Evolutionary conservation across 2,888 invertebrate genomes (phyloP), one percentile per base, ranked within the genome.

Genomic region (Heliothis peltigera): DNA sequence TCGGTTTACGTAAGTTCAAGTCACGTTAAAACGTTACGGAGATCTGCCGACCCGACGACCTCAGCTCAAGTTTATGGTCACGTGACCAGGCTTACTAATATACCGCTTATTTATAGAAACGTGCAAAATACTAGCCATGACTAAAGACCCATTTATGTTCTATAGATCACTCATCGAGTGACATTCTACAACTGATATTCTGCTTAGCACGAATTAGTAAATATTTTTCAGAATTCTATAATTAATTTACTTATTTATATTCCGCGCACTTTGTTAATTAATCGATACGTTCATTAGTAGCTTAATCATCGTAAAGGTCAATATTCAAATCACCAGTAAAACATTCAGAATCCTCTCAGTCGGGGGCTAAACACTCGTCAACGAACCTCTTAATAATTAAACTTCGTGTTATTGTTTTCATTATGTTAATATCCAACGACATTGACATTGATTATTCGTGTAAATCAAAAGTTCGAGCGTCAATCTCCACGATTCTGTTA

Each of bases 401-500:
- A 21, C 48, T 25, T 15, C 52, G 22, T 52, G 69, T 66, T 74
- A 70, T 71, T 71, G 68, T 74, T 46, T 57, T 71, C 39, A 71
- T 69, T 68, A 70, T 74, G 65, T 49, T 63, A 62, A 69, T 75
- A 28, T 35, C 46, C 19, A 28, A 52, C 49, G 81, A 59, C 72
- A 79, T 81, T 81, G 79, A 79, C 79, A 79, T 73, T 79, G 81
- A 64, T 73, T 25, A 52, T 65, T 62, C 22, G 57, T 63, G 44
- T 79, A 69, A 73, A 79, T 79, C 68, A 70, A 82, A 76, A 79
- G 79, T 69, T 79, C 75, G 75, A 72, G 79, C 84, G 87, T 79
- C 89, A 70, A 65, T 66, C 67, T 55, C 85, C 84, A 76, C 78
- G 79, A 82, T 85, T 87, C 86, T 84, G 80, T 81, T 89, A 93